Evolutionary conservation across 2,797 vertebrate genomes (phyloP).

Genomic region (Gallirallus australis): DNA sequence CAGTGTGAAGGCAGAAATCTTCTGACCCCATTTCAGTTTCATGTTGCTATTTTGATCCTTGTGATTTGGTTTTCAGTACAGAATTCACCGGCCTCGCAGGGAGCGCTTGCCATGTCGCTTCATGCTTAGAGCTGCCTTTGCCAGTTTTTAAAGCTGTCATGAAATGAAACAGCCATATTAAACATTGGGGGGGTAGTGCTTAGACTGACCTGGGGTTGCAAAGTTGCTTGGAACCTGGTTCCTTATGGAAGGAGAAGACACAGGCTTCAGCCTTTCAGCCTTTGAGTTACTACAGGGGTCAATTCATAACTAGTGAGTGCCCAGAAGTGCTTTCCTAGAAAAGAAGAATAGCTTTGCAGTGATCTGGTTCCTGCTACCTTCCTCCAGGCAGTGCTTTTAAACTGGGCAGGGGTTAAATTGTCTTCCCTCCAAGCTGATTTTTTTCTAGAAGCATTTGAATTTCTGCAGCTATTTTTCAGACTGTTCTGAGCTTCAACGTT

Average conservation of each 20-base stretch:
- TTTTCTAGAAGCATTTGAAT: neutral
- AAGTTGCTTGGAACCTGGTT: neutral
- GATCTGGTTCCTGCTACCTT: neutral
- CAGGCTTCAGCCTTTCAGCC: neutral
- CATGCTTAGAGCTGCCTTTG: conserved; percentile 62
- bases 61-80: neutral
- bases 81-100: conserved; percentile 1
- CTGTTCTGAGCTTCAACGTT: neutral
- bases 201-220: neutral
- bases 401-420: neutral
- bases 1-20: conserved; percentile 52
- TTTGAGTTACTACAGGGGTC: neutral
- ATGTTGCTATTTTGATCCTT: conserved; percentile 58
- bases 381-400: neutral
- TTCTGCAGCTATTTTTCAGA: neutral
- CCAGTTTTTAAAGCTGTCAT: conserved; percentile 50
- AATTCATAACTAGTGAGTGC: neutral
- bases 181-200: neutral
- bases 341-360: neutral
- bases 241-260: neutral
- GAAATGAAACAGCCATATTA: conserved; percentile 54
- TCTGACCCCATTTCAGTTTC: conserved; percentile 48
- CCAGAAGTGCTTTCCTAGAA: neutral
- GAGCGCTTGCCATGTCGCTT: conserved; percentile 52
- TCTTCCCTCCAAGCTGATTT: neutral